Evolutionary conservation across 1,140 invertebrate species (phyloP).

Genomic region (Cotesia typhae): DNA sequence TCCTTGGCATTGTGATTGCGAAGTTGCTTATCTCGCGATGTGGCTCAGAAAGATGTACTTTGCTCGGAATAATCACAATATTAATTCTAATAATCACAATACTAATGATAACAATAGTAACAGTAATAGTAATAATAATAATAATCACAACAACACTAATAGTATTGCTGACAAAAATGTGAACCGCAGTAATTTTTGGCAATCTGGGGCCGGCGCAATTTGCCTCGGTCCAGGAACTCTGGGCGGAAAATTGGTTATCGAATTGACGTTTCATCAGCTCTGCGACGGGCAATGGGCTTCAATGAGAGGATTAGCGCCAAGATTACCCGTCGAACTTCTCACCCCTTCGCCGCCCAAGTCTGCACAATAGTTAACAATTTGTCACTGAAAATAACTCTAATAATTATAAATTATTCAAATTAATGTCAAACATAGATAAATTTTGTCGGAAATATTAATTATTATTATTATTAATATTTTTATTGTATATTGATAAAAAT

Average conservation of each 20-base stretch:
- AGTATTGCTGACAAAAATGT: not conserved
- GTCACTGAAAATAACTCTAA: not conserved
- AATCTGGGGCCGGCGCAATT: slow-evolving; percentile 74
- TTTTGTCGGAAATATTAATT: not conserved
- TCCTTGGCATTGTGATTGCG: slow-evolving; percentile 88
- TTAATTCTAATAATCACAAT: too few species aligned
- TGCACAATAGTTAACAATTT: not conserved
- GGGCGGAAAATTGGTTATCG: slow-evolving; percentile 73
- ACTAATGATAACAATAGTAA: not conserved
- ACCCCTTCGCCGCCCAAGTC: not conserved
- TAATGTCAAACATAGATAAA: not conserved
- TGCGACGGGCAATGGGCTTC: slow-evolving; percentile 87
- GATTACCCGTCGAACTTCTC: slow-evolving; percentile 67
- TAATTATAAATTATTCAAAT: not conserved
- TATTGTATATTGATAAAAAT: too few species aligned
- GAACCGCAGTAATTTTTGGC: slow-evolving; percentile 49
- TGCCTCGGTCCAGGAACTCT: slow-evolving; percentile 80
- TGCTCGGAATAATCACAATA: slow-evolving; percentile 16
- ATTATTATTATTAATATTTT: too few species aligned
- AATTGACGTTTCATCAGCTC: slow-evolving; percentile 80
- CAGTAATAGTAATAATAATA: not conserved
- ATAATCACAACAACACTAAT: slow-evolving; percentile 4
- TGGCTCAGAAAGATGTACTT: slow-evolving; percentile 66
- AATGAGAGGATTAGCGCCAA: slow-evolving; percentile 77
- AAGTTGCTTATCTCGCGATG: slow-evolving; percentile 76